Evolutionary conservation across 2,797 vertebrate species (phyloP), one percentile per base, ranked within the genome.

Genomic region (Borostomias antarcticus): DNA sequence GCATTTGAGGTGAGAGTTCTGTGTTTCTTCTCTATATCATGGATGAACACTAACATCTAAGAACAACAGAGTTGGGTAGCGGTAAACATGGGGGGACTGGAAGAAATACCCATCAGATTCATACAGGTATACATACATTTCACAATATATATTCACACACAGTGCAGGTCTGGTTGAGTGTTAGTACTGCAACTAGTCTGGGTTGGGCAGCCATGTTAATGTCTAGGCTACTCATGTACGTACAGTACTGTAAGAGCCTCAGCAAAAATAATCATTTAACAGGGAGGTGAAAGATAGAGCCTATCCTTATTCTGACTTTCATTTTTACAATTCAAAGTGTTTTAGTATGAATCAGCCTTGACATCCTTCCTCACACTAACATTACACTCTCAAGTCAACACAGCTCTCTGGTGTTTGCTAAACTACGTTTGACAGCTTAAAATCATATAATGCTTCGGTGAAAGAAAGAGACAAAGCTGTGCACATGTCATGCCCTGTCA

Each of bases 401-500:
- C 50, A 50, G 74, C 75, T 86, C 74, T 81, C 70, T 58, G 45
- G 73, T 79, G 71, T 67, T 76, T 43, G 73, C 76, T 72, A 77
- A 89, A 88, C 79, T 74, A 61, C 69, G 70, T 69, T 84, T 88
- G 83, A 85, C 85, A 89, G 84, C 80, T 77, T 67, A 74, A 71
- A 76, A 83, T 88, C 79, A 80, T 35, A 75, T 83, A 32, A 48
- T 82, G 77, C 80, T 63, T 79, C 64, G 74, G 56, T 78, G 82
- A 83, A 81, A 68, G 79, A 82, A 87, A 86, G 78, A 87, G 89
- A 91, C 85, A 89, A 87, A 90, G 82, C 84, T 76, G 82, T 79
- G 81, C 77, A 80, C 78, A 83, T 59, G 82, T 63, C 64, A 59
- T 63, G 78, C 78, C 43, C 84, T 86, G 88, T 89, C 89, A 88